Base-by-base conservation (phyloP, 2,113 vertebrate genomes). In the Trochalopteron elliotii region DNA sequence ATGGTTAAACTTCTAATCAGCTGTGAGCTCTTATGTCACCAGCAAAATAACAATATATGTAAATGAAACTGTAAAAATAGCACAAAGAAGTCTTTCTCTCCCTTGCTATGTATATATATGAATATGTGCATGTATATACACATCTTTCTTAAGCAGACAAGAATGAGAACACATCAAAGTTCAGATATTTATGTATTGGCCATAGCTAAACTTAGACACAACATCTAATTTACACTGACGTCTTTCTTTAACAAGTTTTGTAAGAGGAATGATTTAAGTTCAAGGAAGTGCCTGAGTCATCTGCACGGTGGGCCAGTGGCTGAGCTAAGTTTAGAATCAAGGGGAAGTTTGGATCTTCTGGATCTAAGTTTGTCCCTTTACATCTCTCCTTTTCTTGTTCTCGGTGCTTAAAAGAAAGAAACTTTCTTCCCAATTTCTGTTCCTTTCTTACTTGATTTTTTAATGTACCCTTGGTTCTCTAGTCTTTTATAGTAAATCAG, bases 201-300 rank as follows among this genome's bases (percentile, higher is more conserved):
- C 91, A 94, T 47, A 95, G 94, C 97, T 98, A 98, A 98, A 98
- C 97, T 98, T 98, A 98, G 98, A 94, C 83, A 90, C 97, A 98
- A 97, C 97, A 98, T 98, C 97, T 97, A 98, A 98, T 98, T 98
- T 98, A 96, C 97, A 97, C 96, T 98, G 98, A 98, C 97, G 97
- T 98, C 97, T 98, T 98, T 98, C 98, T 97, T 97, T 98, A 98
- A 98, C 98, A 98, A 98, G 98, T 98, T 98, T 98, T 98, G 97
- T 97, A 97, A 97, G 97, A 98, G 74, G 94, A 95, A 98, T 98
- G 97, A 98, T 98, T 98, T 98, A 98, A 98, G 97, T 98, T 96
- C 98, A 97, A 97, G 97, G 97, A 98, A 97, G 96, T 97, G 81
- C 96, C 93, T 98, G 98, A 98, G 97, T 98, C 98, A 98, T 97